Base-by-base conservation (phyloP, 2,888 invertebrate species). In the Asteroscopus sphinx region DNA sequence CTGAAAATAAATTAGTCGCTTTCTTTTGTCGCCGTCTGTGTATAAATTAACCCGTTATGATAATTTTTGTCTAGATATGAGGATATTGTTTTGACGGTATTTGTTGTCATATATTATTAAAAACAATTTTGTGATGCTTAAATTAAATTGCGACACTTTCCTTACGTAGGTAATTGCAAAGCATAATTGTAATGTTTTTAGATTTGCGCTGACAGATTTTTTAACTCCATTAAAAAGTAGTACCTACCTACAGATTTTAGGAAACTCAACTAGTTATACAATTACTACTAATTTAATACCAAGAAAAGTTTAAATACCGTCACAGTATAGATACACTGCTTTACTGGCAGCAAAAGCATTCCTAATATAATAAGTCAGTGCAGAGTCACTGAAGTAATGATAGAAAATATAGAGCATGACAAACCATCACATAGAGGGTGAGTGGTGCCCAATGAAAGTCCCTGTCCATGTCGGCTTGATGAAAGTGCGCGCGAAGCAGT, bases 401-500 rank as follows among this genome's bases (percentile, higher is more conserved):
- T 59, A 39, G 49, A 61, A 35, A 73, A 67, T 65, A 64, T 67
- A 67, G 73, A 74, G 70, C 73, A 69, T 76, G 69, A 69, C 73
- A 61, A 54, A 76, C 46, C 48, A 69, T 54, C 60, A 47, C 53
- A 57, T 51, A 39, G 73, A 69, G 77, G 68, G 62, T 73, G 58
- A 61, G 54, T 59, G 63, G 60, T 51, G 68, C 64, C 69, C 75
- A 80, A 86, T 80, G 87, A 86, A 88, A 88, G 89, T 85, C 76
- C 71, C 77, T 70, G 47, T 85, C 76, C 71, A 76, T 70, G 47
- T 32, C 46, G 39, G 78, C 73, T 79, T 83, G 81, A 88, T 83
- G 90, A 89, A 89, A 90, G 90, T 86, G 79, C 73, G 67, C 75
- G 68, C 77, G 67, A 65, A 79, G 75, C 76, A 73, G 73, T 73